Base-by-base conservation (phyloP, 1,140 invertebrate species). In the Drosophila triauraria region DNA sequence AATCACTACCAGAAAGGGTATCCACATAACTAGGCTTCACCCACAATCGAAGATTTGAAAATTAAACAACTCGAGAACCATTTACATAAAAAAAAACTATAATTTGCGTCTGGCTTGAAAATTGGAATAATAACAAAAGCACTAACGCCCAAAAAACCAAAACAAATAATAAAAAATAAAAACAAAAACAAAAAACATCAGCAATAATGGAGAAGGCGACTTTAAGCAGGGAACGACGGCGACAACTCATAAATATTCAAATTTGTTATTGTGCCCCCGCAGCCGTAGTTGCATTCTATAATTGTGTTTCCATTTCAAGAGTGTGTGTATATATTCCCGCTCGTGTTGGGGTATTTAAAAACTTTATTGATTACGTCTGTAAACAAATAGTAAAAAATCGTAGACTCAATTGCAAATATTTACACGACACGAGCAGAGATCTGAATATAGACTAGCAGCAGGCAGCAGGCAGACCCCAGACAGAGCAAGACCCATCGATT, bases 301-400 rank as follows among this genome's bases (percentile, higher is more conserved):
- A 58, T 60, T 69, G 63, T 75, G 59, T 76, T 80, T 59, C 51
- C 63, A 75, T 80, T 78, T 50, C 75, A 60, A 54, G 54, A 67
- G 8, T 54, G 20, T 54, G 32, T 56, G 30, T 25, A 27, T 51
- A 32, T 46, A 38, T 43, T 38, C 42, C 59, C n/a, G 42, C 47
- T 12, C 17, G 15, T 27, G n/a, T 51, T 17, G 46, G 48, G 44
- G 58, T 71, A 75, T 76, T 67, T 50, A 43, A 30, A 25, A 56
- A 51, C 74, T 76, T 56, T 85, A 84, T 90, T 88, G 85, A 81
- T 90, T 88, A 81, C 85, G 85, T 72, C 48, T 90, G 85, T 88
- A 81, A 88, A 78, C 85, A 88, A 90, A 88, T 88, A 90, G 80
- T 79, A 79, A 81, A 81, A 83, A 90, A 85, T 88, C 85, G 85